Evolutionary conservation across 2,113 vertebrate genomes (phyloP).

Genomic region (Caloenas nicobarica): DNA sequence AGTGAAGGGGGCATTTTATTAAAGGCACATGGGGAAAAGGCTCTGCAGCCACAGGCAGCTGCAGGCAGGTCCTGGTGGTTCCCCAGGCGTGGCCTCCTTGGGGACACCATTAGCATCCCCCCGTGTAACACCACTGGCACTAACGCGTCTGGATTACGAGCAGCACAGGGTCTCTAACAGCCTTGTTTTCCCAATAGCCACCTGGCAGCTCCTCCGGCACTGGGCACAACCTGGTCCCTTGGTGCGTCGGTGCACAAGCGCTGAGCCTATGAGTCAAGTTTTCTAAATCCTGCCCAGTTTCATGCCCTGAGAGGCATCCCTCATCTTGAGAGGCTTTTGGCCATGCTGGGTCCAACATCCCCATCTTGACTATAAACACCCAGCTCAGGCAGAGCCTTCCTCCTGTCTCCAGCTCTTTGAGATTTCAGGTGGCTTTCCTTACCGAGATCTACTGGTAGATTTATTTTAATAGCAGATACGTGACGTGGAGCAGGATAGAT

Average conservation of each 20-base stretch:
- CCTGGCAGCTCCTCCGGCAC: accelerated
- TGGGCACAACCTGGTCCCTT: neutral
- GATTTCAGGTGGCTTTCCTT: slow-evolving; percentile 6
- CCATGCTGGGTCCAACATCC: neutral
- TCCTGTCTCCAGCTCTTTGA: neutral
- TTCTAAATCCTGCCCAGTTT: neutral
- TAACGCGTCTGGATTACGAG: accelerated
- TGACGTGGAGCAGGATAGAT: slow-evolving; percentile 4
- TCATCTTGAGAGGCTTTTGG: neutral
- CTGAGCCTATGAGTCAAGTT: neutral
- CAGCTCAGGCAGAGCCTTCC: neutral
- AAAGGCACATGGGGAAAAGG: neutral
- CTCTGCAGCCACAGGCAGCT: neutral
- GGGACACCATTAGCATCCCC: neutral
- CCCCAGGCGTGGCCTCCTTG: accelerated
- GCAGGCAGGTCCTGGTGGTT: neutral
- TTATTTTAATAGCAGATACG: neutral
- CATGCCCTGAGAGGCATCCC: neutral
- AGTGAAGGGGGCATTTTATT: accelerated
- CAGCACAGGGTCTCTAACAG: neutral
- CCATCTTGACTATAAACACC: neutral
- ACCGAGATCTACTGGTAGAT: neutral
- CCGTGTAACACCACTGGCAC: accelerated
- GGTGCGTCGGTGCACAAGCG: accelerated
- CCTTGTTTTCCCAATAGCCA: neutral